phyloP scores from a whole-genome alignment of 2,113 vertebrate genomes.

The Oryzias javanicus region DNA sequence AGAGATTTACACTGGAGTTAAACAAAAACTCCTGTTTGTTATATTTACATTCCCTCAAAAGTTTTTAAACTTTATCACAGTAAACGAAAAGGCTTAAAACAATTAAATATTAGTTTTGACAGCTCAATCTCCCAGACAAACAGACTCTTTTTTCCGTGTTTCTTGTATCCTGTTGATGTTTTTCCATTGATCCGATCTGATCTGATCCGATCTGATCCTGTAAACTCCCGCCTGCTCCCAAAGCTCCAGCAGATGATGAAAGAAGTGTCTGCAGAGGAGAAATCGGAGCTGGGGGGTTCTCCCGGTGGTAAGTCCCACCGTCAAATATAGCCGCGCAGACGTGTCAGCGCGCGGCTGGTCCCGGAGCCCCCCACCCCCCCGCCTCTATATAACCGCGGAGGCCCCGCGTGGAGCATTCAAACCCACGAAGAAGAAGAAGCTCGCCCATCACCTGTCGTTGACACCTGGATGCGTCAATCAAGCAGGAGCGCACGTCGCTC shows the following conservation, averaged over 20 bases:
- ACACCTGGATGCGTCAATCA: slow-evolving; percentile 77
- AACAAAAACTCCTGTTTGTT: too few relatives aligned
- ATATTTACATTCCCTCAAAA: too few relatives aligned
- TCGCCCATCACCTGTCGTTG: slow-evolving; percentile 49
- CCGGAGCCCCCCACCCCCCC: slow-evolving; percentile 11
- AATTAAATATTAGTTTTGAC: too few relatives aligned
- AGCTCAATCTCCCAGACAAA: too few relatives aligned
- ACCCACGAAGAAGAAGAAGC: slow-evolving; percentile 1
- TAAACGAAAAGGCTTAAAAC: too few relatives aligned
- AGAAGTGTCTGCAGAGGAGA: slow-evolving; percentile 34
- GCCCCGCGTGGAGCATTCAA: slow-evolving; percentile 49
- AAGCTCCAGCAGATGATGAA: slow-evolving; percentile 47
- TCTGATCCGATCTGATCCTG: too few relatives aligned
- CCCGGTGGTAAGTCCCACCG: slow-evolving; percentile 68
- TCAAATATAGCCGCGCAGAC: slow-evolving; percentile 75
- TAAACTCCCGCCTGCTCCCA: too few relatives aligned
- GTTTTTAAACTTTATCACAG: too few relatives aligned
- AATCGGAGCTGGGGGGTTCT: slow-evolving; percentile 47
- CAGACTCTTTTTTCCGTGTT: too few relatives aligned
- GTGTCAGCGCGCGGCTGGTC: slow-evolving; percentile 73
- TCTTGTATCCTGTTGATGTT: too few relatives aligned
- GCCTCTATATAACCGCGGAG: slow-evolving; percentile 42
- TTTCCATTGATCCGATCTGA: too few relatives aligned
- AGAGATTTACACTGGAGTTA: too few relatives aligned
- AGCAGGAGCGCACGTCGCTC: slow-evolving; percentile 13